Evolutionary conservation across 2,113 vertebrate species (phyloP).

Genomic region (Coryphaenoides rupestris): DNA sequence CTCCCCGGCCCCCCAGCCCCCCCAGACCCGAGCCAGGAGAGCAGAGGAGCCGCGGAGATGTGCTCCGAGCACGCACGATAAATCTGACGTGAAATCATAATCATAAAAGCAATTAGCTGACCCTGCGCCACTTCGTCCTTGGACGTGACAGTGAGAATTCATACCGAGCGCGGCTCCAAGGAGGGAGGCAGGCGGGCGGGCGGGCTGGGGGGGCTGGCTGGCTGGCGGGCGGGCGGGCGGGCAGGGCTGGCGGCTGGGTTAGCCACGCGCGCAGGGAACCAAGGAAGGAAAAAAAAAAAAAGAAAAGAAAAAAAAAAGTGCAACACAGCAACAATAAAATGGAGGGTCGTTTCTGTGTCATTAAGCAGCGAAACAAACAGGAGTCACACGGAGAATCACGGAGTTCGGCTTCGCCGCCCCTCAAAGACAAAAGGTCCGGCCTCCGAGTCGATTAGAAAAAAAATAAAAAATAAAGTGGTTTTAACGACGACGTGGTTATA

Average conservation of each 20-base stretch:
- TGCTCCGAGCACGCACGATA: constrained; percentile 76
- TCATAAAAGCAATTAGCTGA: constrained; percentile 84
- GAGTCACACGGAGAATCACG: not conserved
- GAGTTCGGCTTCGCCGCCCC: not conserved
- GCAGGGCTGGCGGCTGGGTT: not conserved
- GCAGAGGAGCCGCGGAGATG: constrained; percentile 71
- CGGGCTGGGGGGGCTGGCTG: constrained; percentile 53
- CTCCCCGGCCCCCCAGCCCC: too few relatives aligned
- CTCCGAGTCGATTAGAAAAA: not conserved
- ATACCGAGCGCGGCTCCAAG: constrained; percentile 74
- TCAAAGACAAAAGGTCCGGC: not conserved
- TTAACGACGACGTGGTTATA: too few relatives aligned
- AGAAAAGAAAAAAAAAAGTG: too few relatives aligned
- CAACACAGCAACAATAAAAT: constrained; percentile 79
- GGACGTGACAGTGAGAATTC: constrained; percentile 80
- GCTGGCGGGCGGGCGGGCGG: too few relatives aligned
- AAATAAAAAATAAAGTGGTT: not conserved
- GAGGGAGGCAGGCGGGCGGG: too few relatives aligned
- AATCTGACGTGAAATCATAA: constrained; percentile 83
- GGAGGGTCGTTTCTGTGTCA: constrained; percentile 72
- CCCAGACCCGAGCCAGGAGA: constrained; percentile 64
- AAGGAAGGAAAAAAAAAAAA: constrained; percentile 36
- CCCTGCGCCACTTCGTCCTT: constrained; percentile 77
- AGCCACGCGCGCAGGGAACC: not conserved
- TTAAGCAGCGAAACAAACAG: constrained; percentile 71